Evolutionary conservation across 2,113 vertebrate genomes (phyloP).

Genomic region (Abramis brama): DNA sequence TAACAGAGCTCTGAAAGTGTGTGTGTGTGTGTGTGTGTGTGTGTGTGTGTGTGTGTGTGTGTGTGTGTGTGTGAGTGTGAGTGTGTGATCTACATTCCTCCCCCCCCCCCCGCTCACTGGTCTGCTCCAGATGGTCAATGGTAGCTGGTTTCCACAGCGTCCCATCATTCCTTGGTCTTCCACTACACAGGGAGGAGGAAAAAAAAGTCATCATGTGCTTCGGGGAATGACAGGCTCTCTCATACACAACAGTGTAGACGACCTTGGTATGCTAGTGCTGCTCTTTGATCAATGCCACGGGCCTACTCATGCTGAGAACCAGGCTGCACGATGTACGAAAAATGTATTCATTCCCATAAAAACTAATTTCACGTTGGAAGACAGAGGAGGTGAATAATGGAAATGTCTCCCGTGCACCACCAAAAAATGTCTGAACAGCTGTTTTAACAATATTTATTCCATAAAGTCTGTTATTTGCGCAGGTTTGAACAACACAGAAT

Average conservation of each 20-base stretch:
- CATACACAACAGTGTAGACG: neutral
- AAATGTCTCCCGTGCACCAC: neutral
- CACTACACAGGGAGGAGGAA: neutral
- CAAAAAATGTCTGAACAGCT: neutral
- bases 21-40: neutral
- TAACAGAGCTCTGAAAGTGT: slow-evolving; percentile 22
- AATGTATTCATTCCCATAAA: neutral
- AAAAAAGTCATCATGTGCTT: slow-evolving; percentile 33
- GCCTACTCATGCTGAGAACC: neutral
- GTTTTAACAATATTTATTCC: neutral
- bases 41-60: neutral
- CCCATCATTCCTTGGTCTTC: slow-evolving; percentile 10
- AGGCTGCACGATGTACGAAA: neutral
- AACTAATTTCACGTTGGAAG: neutral
- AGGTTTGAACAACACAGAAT: neutral
- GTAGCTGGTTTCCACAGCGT: slow-evolving; percentile 29
- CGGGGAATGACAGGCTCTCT: neutral
- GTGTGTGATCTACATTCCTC: slow-evolving; percentile 5
- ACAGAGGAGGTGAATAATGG: neutral
- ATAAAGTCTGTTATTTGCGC: neutral
- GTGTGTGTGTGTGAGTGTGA: neutral
- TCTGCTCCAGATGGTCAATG: slow-evolving; percentile 27
- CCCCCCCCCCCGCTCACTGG: neutral
- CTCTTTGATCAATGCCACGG: slow-evolving; percentile 34
- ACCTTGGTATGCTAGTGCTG: neutral